phyloP scores from a whole-genome alignment of 2,888 invertebrate genomes.

The Allolobophora icterica region DNA sequence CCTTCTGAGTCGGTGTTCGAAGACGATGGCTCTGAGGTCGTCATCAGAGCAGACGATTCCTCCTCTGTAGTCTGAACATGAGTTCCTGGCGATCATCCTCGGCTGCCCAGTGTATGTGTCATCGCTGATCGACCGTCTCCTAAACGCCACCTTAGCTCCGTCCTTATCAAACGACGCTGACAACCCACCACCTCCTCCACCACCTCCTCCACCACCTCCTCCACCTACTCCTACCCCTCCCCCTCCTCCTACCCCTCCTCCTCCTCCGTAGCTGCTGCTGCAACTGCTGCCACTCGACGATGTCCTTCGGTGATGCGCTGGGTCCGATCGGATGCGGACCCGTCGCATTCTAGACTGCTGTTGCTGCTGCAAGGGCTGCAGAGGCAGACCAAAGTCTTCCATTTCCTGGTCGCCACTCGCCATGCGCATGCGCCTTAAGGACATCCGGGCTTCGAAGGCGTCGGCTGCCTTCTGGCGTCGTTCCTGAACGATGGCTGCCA shows the following conservation, averaged over 20 bases:
- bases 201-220: background rate
- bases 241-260: background rate
- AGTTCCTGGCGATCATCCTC: background rate
- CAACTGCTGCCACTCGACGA: constrained; percentile 29
- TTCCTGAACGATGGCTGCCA: constrained; percentile 49
- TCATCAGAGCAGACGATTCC: constrained; percentile 51
- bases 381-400: background rate
- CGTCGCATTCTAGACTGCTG: constrained; percentile 19
- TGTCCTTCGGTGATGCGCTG: constrained; percentile 23
- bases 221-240: no score
- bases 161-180: background rate
- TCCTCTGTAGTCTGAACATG: constrained; percentile 25
- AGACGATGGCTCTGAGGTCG: constrained; percentile 48
- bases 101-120: constrained; percentile 45
- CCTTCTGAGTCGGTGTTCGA: constrained; percentile 34
- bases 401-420: background rate
- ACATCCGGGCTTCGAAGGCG: constrained; percentile 41
- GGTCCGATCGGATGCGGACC: constrained; percentile 37
- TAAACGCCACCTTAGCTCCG: constrained; percentile 38
- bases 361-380: background rate
- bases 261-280: constrained; percentile 27
- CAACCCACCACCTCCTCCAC: background rate
- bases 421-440: constrained; percentile 20
- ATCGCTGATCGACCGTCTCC: constrained; percentile 49
- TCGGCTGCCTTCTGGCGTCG: constrained; percentile 47